Base-by-base conservation (phyloP, 2,113 vertebrate genomes). In the Archilochus colubris region DNA sequence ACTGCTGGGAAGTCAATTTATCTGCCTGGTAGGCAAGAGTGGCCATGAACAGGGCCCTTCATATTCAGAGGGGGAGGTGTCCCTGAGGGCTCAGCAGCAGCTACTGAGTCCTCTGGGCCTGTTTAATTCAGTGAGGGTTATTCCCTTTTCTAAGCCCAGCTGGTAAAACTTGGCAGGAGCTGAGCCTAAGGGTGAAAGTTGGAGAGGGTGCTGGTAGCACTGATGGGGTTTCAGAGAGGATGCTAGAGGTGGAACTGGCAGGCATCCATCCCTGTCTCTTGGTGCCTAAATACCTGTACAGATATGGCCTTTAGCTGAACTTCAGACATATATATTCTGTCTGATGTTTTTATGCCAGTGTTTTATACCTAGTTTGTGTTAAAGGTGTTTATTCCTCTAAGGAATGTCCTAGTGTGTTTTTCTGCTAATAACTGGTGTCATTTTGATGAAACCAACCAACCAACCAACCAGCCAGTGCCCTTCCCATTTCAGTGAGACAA, bases 381-480 rank as follows among this genome's bases (percentile, higher is more conserved):
- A 72, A 84, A 83, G 43, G 53, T 36, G 38, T 85, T 93, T 95
- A 77, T 84, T 95, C 61, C 78, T 90, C 54, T 7, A 57, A 86
- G 79, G 14, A 23, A 40, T 19, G 19, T 28, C 31, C 66, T 27
- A 43, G 20, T 48, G 10, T 17, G 7, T 61, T 93, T 89, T 91
- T 76, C 58, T 16, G 4, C 9, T 14, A 18, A 30, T 94, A 89
- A 74, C 70, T 88, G 76, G 57, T 87, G 40, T 25, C 6, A 21
- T 73, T 94, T 94, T 74, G 62, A 58, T 59, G 38, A 40, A 40
- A 40, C 40, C 40, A 40, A 40, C 11, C 40, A 40, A 40, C 40
- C 12, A 40, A 40, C 11, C 40, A 40, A 40, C 9, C 38, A 40
- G n/a, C 9, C 38, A 40, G n/a, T 82, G 80, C 50, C 27, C 28